Conservation (phyloP, 2,888 invertebrate genomes). For the Anthrax anthrax region DNA sequence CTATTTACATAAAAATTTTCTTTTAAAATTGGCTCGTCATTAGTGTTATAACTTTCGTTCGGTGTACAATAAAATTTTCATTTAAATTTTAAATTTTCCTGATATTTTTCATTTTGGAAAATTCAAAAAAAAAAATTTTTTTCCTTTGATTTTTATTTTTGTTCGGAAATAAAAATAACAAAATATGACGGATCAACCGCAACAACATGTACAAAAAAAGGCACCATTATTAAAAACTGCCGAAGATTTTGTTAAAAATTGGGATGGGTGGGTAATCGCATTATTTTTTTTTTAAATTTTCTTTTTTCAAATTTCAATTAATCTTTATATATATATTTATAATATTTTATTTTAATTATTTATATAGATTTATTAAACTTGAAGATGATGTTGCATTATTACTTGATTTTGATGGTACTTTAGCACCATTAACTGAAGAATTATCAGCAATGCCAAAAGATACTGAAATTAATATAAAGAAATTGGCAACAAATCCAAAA, state of each 20-base stretch:
- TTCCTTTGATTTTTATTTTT: too few relatives aligned
- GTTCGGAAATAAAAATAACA: background rate
- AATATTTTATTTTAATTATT: background rate
- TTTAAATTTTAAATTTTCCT: background rate
- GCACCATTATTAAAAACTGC: conserved; percentile 32
- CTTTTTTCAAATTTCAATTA: too few relatives aligned
- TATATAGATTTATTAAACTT: conserved; percentile 39
- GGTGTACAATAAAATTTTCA: background rate
- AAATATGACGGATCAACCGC: conserved; percentile 6
- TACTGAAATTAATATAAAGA: conserved; percentile 52
- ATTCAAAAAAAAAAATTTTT: too few relatives aligned
- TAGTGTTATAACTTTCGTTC: background rate
- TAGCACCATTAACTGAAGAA: conserved; percentile 60
- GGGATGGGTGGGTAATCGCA: conserved; percentile 26
- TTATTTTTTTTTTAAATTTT: background rate
- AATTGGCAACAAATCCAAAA: conserved; percentile 53
- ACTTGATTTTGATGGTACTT: conserved; percentile 61
- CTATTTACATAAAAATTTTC: too few relatives aligned
- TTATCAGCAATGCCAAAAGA: conserved; percentile 47
- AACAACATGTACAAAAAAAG: conserved; percentile 27
- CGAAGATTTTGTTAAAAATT: conserved; percentile 30
- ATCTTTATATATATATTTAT: background rate
- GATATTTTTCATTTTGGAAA: background rate
- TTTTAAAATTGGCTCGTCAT: background rate
- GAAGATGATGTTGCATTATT: conserved; percentile 53